Evolutionary conservation across 2,888 invertebrate genomes (phyloP).

Genomic region (Oeneis ivallda): DNA sequence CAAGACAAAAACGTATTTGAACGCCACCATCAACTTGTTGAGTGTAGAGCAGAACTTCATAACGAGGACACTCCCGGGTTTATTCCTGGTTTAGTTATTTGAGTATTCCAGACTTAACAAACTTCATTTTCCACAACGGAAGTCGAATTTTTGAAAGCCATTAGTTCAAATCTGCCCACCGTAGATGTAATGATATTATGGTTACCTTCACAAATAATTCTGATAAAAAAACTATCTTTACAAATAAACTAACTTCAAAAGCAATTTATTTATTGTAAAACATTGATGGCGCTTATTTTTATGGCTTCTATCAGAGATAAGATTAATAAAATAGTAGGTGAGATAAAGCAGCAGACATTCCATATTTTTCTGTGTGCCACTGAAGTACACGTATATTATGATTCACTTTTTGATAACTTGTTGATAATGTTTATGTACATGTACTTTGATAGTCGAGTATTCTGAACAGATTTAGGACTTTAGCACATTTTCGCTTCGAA

Average conservation of each 20-base stretch:
- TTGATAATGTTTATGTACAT: neutral
- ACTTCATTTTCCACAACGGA: too few species aligned
- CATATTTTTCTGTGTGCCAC: neutral
- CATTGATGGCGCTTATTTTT: conserved; percentile 9
- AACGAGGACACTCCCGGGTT: too few species aligned
- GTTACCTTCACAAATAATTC: too few species aligned
- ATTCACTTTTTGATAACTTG: conserved; percentile 3
- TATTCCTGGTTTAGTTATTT: too few species aligned
- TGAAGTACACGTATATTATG: neutral
- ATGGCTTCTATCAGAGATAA: neutral
- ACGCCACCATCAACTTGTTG: too few species aligned
- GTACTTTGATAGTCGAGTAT: neutral
- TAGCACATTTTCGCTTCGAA: too few species aligned
- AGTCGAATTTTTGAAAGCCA: too few species aligned
- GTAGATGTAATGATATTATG: too few species aligned
- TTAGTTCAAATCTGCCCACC: too few species aligned
- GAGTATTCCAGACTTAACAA: too few species aligned
- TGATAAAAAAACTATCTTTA: neutral
- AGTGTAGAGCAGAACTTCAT: too few species aligned
- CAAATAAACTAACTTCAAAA: neutral
- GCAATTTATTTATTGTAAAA: neutral
- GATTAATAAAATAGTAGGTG: neutral
- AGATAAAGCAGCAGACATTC: conserved; percentile 9
- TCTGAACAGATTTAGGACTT: neutral
- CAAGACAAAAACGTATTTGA: too few species aligned